phyloP scores from a whole-genome alignment of 1,140 invertebrate genomes.

The Formica selysi region DNA sequence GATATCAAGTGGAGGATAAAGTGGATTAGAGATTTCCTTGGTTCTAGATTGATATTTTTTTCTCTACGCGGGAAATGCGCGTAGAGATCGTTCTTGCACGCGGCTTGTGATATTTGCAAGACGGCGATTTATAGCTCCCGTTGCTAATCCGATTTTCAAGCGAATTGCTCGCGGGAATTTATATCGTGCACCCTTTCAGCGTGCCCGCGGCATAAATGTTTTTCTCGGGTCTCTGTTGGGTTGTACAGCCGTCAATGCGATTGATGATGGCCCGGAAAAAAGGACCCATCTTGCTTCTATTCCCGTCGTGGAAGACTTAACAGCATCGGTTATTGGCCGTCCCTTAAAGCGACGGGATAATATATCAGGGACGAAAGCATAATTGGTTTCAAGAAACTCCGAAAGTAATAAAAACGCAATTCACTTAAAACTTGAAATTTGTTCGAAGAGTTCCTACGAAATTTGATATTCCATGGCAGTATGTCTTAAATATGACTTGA shows the following conservation, averaged over 20 bases:
- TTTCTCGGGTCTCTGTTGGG: not conserved
- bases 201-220: constrained; percentile 3
- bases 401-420: constrained; percentile 15
- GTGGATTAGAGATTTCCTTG: not conserved
- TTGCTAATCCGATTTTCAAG: constrained; percentile 33
- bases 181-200: not conserved
- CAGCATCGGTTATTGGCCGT: constrained; percentile 26
- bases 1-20: not conserved
- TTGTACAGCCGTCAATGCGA: constrained; percentile 16
- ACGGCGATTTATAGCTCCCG: not conserved
- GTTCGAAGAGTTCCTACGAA: not conserved
- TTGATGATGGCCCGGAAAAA: constrained; percentile 17
- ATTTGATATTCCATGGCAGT: not conserved
- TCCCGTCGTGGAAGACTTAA: not conserved
- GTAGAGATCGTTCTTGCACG: not conserved
- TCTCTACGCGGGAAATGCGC: not conserved
- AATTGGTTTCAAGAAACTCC: constrained; percentile 23
- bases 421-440: not conserved
- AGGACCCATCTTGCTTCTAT: not conserved
- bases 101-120: not conserved
- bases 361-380: constrained; percentile 6
- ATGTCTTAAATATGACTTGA: not conserved
- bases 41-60: constrained; percentile 4
- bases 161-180: constrained; percentile 15
- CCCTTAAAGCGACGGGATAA: constrained; percentile 26